Evolutionary conservation across 2,113 vertebrate genomes (phyloP), one percentile per base, ranked within the genome.

Genomic region (Clarias macrocephalus): DNA sequence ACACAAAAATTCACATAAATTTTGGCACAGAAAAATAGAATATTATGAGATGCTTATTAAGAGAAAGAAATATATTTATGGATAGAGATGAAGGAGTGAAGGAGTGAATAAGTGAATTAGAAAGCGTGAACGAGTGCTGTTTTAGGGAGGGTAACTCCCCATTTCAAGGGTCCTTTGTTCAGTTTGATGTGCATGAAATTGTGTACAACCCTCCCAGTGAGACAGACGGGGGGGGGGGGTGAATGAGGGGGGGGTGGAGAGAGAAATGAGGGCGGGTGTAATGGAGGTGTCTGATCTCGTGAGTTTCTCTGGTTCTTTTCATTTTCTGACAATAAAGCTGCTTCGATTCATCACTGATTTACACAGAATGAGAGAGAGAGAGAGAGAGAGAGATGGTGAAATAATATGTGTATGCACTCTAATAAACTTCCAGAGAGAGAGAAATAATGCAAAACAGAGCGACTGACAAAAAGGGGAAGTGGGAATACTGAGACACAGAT

Each of bases 281-380:
- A 85, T 33, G 75, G 75, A 76, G 59, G 93, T 95, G 95, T 96
- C 28, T 10, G 92, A 89, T 95, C 92, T 90, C 90, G 91, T 90
- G 93, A 83, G 65, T 73, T 48, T 62, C 37, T 77, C 76, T 3
- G 3, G 87, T 92, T 94, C 90, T 94, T 95, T 91, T 95, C 94
- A 91, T 93, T 95, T 96, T 95, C 93, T 92, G 91, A 93, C 93
- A 88, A 85, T 91, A 83, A 83, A 83, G 82, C 88, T 88, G 77
- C 92, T 92, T 91, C 93, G 60, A 91, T 94, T 96, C 92, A 94
- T 94, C 91, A 80, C 28, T 60, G 79, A 23, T 80, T 60, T 80
- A 91, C 56, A 68, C 81, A 87, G 87, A 68, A 52, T 77, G 19
- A 57, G 72, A 28, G 54, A 59, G 19, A 76, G 65, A 85, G 84